These are phyloP conservation scores for Podiceps cristatus DNA, from an alignment of 2,113 vertebrate species.

Conservation along the genomic window DNA sequence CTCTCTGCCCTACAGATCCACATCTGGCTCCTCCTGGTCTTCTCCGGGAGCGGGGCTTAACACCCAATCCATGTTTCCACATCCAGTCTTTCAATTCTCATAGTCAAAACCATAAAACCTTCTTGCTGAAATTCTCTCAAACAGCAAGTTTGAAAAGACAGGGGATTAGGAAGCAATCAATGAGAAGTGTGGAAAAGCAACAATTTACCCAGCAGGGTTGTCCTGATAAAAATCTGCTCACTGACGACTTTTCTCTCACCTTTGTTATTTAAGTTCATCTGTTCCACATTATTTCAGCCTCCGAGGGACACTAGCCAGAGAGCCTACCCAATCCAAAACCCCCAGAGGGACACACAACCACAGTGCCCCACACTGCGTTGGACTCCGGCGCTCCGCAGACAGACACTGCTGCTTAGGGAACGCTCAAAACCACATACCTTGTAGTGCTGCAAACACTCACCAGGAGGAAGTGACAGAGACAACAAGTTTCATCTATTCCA, in stretches of 20 bases:
- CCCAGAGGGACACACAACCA: not conserved
- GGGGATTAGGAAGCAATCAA: slow-evolving; percentile 23
- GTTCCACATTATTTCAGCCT: not conserved
- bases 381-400: fast-evolving
- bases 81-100: not conserved
- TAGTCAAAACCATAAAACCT: not conserved
- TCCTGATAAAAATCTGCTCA: slow-evolving; percentile 12
- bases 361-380: fast-evolving
- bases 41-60: not conserved
- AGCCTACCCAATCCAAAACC: not conserved
- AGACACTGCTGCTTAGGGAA: not conserved
- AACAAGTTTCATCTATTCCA: not conserved
- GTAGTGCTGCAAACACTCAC: not conserved
- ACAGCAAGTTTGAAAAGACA: slow-evolving; percentile 1
- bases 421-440: not conserved
- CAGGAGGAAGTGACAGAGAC: not conserved
- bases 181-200: not conserved
- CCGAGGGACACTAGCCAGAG: not conserved
- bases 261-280: slow-evolving; percentile 1
- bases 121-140: slow-evolving; percentile 22
- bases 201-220: slow-evolving; percentile 49
- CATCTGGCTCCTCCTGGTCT: not conserved
- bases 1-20: not conserved
- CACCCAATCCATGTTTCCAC: not conserved
- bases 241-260: not conserved